These are phyloP conservation scores for Darevskia nairensis DNA, from an alignment of 2,797 vertebrate genomes.

Conservation along the genomic window DNA sequence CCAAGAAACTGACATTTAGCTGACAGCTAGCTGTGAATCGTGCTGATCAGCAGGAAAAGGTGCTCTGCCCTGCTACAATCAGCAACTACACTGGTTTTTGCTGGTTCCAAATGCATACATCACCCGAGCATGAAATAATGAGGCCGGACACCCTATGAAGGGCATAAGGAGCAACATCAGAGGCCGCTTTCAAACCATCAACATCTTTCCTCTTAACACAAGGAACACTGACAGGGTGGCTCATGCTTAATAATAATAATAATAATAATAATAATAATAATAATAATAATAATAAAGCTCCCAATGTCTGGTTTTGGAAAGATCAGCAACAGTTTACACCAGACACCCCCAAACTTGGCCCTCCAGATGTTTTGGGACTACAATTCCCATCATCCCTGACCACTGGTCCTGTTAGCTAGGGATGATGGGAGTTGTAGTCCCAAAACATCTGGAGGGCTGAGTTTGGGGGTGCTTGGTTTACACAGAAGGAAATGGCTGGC, in stretches of 20 bases:
- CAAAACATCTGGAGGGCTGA: too few species aligned
- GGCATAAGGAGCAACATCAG: conserved; percentile 28
- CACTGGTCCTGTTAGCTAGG: too few species aligned
- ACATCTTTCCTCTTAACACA: conserved; percentile 24
- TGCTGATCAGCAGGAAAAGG: conserved; percentile 31
- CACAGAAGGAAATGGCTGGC: background rate
- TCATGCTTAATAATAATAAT: conserved; percentile 14
- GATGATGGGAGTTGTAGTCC: too few species aligned
- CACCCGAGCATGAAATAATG: conserved; percentile 30
- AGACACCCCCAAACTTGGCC: too few species aligned
- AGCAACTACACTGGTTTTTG: conserved; percentile 37
- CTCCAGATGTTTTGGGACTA: too few species aligned
- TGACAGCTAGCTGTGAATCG: conserved; percentile 19
- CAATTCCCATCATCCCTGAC: too few species aligned
- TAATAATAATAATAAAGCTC: too few species aligned
- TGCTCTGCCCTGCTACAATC: conserved; percentile 36
- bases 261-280: too few species aligned
- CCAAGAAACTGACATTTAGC: conserved; percentile 23
- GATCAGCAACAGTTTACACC: background rate
- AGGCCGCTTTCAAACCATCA: conserved; percentile 43
- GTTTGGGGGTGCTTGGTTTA: too few species aligned
- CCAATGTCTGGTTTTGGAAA: conserved; percentile 23
- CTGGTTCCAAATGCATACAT: conserved; percentile 7
- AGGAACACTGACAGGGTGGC: background rate
- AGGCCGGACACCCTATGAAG: conserved; percentile 27